Base-by-base conservation (phyloP, 2,888 invertebrate species). In the Melipona bicolor region DNA sequence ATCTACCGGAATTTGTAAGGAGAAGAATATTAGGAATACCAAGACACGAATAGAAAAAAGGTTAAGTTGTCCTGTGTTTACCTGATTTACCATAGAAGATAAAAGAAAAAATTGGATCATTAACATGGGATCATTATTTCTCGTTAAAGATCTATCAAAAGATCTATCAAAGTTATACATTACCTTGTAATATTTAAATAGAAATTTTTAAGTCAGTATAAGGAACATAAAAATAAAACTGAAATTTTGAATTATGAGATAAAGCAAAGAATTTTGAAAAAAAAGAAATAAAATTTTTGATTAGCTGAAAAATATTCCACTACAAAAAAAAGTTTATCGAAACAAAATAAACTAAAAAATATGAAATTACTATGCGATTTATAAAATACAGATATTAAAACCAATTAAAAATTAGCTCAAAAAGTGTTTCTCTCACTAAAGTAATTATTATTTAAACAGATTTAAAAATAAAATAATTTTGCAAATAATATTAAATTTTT, bases 1-100 rank as follows among this genome's bases (percentile, higher is more conserved):
- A 19, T 65, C 79, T 64, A 27, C 21, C 19, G 73, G 65, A 79
- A 67, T 72, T 59, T 59, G 61, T 50, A 61, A 76, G 32, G 24
- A 76, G 50, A 56, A 49, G 27, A 27, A 50, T 50, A 36, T 50
- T 32, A 32, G 27, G 59, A 72, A 61, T 32, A 19, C 11, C n/a
- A 64, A 50, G 21, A 9, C 21, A 32, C 5, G 4, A 19, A 1
- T 19, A 50, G 32, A 73, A n/a, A 11, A 61, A 17, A 62, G 69
- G 61, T 68, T 43, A 54, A 61, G 6, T 75, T 43, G 13, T 27
- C 32, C 59, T 36, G 5, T 52, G 15, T 64, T 27, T 64, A 3
- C 4, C n/a, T 21, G n/a, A 19, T 32, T 36, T n/a, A 27, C 24
- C 36, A 11, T n/a, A 13, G 27, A 5, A 5, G 15, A 21, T 19